Evolutionary conservation across 2,888 invertebrate species (phyloP).

Genomic region (Drosophila anomalata): DNA sequence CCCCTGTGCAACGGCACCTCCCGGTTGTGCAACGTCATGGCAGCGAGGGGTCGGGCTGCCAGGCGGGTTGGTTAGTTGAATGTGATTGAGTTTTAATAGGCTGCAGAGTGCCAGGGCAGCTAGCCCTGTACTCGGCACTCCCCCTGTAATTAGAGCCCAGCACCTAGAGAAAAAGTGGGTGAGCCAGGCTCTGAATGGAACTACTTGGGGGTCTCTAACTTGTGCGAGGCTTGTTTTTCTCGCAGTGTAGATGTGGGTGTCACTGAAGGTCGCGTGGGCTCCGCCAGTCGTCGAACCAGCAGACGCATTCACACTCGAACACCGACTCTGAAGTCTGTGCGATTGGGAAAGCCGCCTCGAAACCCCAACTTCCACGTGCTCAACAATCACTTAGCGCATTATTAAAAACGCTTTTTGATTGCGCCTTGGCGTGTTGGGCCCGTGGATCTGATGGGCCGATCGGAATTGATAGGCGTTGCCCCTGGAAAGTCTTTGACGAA

Average conservation of each 20-base stretch:
- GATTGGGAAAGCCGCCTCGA: constrained; percentile 64
- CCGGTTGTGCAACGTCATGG: constrained; percentile 65
- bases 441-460: constrained; percentile 17
- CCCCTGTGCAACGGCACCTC: constrained; percentile 16
- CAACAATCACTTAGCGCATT: constrained; percentile 80
- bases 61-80: constrained; percentile 70
- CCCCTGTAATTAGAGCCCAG: not conserved
- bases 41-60: not conserved
- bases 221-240: not conserved
- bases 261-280: constrained; percentile 72
- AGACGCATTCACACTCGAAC: constrained; percentile 55
- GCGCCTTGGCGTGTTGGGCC: constrained; percentile 73
- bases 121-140: constrained; percentile 3
- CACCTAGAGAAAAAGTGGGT: constrained; percentile 7
- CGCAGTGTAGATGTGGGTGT: constrained; percentile 43
- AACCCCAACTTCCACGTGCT: constrained; percentile 48
- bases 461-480: constrained; percentile 73
- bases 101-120: constrained; percentile 13
- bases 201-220: not conserved
- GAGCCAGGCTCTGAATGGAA: not conserved
- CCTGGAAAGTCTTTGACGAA: constrained; percentile 7
- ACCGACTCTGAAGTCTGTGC: constrained; percentile 2
- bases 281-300: not conserved
- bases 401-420: constrained; percentile 80
- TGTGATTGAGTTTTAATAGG: constrained; percentile 78